phyloP scores from a whole-genome alignment of 2,888 invertebrate genomes.

The Aelia acuminata region DNA sequence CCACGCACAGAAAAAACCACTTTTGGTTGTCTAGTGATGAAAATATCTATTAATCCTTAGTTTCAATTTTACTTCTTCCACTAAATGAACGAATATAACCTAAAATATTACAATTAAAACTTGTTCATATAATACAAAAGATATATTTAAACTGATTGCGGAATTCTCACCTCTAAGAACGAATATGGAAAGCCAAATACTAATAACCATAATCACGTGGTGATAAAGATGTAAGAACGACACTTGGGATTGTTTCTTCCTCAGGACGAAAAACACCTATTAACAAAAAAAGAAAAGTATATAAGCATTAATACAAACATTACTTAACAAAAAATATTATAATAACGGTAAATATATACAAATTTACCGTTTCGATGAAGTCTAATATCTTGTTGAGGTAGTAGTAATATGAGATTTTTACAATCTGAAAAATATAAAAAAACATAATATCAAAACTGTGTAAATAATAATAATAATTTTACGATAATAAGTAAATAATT shows the following conservation, averaged over 20 bases:
- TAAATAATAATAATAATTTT: too few relatives aligned
- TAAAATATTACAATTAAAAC: too few relatives aligned
- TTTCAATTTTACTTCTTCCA: too few relatives aligned
- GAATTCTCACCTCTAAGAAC: not conserved
- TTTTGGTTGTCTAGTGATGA: too few relatives aligned
- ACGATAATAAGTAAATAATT: too few relatives aligned
- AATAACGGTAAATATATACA: not conserved
- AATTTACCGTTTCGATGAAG: slow-evolving; percentile 9
- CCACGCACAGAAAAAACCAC: too few relatives aligned
- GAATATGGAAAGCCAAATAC: slow-evolving; percentile 21
- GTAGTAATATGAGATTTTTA: slow-evolving; percentile 24
- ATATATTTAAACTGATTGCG: too few relatives aligned
- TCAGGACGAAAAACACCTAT: slow-evolving; percentile 31
- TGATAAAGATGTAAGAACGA: slow-evolving; percentile 15
- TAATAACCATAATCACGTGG: slow-evolving; percentile 1
- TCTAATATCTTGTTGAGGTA: slow-evolving; percentile 39
- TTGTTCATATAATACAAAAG: too few relatives aligned
- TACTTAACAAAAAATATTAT: not conserved
- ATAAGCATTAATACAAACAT: not conserved
- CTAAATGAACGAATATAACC: too few relatives aligned
- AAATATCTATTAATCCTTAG: too few relatives aligned
- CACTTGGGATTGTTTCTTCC: slow-evolving; percentile 20
- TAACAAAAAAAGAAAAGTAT: not conserved
- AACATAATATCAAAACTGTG: not conserved
- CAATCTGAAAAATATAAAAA: slow-evolving; percentile 9